Evolutionary conservation across 2,888 invertebrate species (phyloP), one percentile per base, ranked within the genome.

Genomic region (Lysandra coridon): DNA sequence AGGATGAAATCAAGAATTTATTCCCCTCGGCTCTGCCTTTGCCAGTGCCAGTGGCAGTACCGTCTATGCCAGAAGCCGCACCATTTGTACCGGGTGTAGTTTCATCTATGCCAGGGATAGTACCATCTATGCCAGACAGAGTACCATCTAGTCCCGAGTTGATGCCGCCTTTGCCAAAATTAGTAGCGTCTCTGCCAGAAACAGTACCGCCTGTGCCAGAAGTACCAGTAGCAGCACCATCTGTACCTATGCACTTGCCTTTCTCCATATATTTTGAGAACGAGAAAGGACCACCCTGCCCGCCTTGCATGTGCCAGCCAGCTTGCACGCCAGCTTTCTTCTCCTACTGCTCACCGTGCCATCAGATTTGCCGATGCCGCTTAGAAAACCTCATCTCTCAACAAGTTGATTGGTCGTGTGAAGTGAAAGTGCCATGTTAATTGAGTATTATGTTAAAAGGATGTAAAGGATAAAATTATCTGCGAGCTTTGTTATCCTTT

Each of bases 311-410:
- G 0, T 93, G 93, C 79, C 78, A 78, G 44, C 92, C 93, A 1
- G 84, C 86, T 0, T 93, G 92, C 79, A 92, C 91, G 1, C 93
- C 93, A n/a, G 83, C 92, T 1, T 91, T 92, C 83, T 93, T 89
- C 80, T 87, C 93, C 0, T 93, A 86, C 80, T 93, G 93, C 79
- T 93, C 93, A 0, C 84, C 88, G 5, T 93, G 93, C 75, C 93
- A 93, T 80, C 84, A 84, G 81, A 87, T 88, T 81, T 93, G 93
- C 78, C 78, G 83, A 73, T 83, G 83, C 78, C 44, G 62, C 62
- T 37, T 23, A 49, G 62, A 79, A 14, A 40, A 75, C n/a, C 44
- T 44, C 37, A 44, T 75, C 12, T 44, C 79, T 1, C 14, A 76
- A 12, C 53, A 76, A 57, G 17, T 33, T 14, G 69, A 14, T 33